phyloP scores from a whole-genome alignment of 2,888 invertebrate genomes.

The Pemphredon lugubris region DNA sequence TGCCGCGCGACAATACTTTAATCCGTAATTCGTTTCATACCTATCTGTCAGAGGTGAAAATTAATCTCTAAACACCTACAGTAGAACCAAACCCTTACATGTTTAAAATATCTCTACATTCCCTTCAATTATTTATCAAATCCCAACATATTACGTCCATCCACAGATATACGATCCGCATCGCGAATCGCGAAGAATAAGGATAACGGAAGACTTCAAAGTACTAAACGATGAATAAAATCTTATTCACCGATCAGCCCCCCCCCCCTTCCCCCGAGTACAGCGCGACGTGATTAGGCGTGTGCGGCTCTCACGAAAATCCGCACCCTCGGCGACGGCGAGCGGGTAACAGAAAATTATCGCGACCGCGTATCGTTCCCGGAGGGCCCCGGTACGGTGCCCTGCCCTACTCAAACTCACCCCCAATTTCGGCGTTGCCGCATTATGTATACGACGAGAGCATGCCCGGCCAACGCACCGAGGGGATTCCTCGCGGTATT shows the following conservation, averaged over 20 bases:
- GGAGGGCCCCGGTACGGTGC: slow-evolving; percentile 41
- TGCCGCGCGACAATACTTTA: no score
- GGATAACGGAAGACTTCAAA: slow-evolving; percentile 5
- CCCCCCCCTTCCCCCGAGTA: neutral
- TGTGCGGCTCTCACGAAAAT: slow-evolving; percentile 50
- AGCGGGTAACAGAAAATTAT: slow-evolving; percentile 67
- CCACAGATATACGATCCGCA: neutral
- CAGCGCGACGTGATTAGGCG: slow-evolving; percentile 42
- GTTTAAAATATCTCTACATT: no score
- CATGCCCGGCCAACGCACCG: slow-evolving; percentile 31
- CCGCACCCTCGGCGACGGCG: slow-evolving; percentile 57
- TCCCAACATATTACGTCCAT: neutral
- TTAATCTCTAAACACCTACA: no score
- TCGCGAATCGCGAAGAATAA: neutral
- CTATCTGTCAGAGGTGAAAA: no score
- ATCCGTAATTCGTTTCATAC: no score
- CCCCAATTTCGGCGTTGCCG: slow-evolving; percentile 24
- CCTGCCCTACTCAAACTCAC: slow-evolving; percentile 33
- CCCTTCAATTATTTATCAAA: no score
- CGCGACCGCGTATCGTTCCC: slow-evolving; percentile 67
- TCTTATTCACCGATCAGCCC: slow-evolving; percentile 16
- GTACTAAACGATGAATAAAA: no score
- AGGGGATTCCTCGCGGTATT: slow-evolving; percentile 72
- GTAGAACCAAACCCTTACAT: no score
- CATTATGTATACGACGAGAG: slow-evolving; percentile 58